A percentile compares a stretch with the other conserved stretches of the same genome.
These are phyloP conservation scores for Nyleta sp. DNA, from an alignment of 2,888 invertebrate genomes.

Conservation along the genomic window DNA sequence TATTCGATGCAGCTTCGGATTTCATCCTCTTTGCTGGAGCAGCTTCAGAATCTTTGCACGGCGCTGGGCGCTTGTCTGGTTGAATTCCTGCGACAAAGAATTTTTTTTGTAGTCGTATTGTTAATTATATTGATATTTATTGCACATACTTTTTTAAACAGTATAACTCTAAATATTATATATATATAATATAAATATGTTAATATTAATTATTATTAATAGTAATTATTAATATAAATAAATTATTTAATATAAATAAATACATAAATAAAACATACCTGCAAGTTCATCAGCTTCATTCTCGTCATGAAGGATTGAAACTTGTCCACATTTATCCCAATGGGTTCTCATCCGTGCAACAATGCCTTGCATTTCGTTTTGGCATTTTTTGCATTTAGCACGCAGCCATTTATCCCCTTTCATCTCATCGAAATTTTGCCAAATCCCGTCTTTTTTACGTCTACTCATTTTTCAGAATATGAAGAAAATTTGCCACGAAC, in stretches of 20 bases:
- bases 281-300: background rate
- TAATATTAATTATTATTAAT: too few relatives aligned
- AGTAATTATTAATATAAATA: too few relatives aligned
- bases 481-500: conserved; percentile 9
- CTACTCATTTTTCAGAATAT: conserved; percentile 16
- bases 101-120: conserved; percentile 8
- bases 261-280: conserved; percentile 17
- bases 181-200: too few relatives aligned
- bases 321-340: conserved; percentile 16
- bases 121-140: conserved; percentile 2
- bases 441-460: conserved; percentile 31
- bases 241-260: too few relatives aligned
- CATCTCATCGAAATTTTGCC: conserved; percentile 13
- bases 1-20: conserved; percentile 5
- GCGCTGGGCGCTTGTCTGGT: conserved; percentile 8
- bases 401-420: conserved; percentile 33
- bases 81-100: conserved; percentile 12
- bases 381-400: conserved; percentile 18
- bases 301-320: background rate
- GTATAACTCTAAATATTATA: too few relatives aligned
- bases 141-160: background rate
- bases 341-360: conserved; percentile 29
- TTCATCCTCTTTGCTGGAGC: conserved; percentile 18
- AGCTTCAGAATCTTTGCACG: conserved; percentile 7
- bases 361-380: conserved; percentile 34